A percentile compares a stretch with the other conserved stretches of the same genome.
These are phyloP conservation scores for Carabus problematicus DNA, from an alignment of 2,888 invertebrate genomes.

Conservation along the genomic window DNA sequence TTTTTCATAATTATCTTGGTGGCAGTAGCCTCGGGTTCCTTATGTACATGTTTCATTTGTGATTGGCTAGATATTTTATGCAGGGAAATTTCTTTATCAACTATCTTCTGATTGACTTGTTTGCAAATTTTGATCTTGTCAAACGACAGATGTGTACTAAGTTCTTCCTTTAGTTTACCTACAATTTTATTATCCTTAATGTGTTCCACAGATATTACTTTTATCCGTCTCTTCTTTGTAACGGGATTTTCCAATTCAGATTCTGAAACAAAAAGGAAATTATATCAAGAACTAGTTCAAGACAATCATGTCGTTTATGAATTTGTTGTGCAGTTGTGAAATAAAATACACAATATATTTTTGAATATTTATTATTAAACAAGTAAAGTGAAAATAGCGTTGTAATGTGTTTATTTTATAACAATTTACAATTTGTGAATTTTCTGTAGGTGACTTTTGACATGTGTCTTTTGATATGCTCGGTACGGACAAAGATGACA, in stretches of 20 bases:
- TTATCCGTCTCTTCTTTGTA: conserved; percentile 19
- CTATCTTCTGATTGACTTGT: conserved; percentile 26
- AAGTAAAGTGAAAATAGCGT: not conserved
- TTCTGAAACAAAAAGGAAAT: conserved; percentile 39
- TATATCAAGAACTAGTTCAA: not conserved
- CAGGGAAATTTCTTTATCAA: conserved; percentile 44
- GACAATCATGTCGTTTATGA: not conserved
- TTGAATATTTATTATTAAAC: not conserved
- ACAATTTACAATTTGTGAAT: conserved; percentile 13
- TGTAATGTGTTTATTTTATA: not conserved
- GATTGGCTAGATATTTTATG: conserved; percentile 59
- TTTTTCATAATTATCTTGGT: conserved; percentile 11
- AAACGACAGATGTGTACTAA: conserved; percentile 45
- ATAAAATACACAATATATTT: not conserved
- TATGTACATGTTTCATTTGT: not conserved
- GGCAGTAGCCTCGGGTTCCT: conserved; percentile 2
- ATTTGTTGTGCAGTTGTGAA: not conserved
- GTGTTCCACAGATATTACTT: conserved; percentile 30
- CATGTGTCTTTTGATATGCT: conserved; percentile 46
- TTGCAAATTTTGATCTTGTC: conserved; percentile 26
- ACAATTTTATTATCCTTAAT: conserved; percentile 12
- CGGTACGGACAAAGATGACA: conserved; percentile 49
- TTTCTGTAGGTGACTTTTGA: conserved; percentile 40
- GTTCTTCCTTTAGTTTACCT: conserved; percentile 44
- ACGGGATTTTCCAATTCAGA: not conserved